These are phyloP conservation scores for Tetragnatha versicolor DNA, from an alignment of 1,140 invertebrate genomes.

Conservation along the genomic window DNA sequence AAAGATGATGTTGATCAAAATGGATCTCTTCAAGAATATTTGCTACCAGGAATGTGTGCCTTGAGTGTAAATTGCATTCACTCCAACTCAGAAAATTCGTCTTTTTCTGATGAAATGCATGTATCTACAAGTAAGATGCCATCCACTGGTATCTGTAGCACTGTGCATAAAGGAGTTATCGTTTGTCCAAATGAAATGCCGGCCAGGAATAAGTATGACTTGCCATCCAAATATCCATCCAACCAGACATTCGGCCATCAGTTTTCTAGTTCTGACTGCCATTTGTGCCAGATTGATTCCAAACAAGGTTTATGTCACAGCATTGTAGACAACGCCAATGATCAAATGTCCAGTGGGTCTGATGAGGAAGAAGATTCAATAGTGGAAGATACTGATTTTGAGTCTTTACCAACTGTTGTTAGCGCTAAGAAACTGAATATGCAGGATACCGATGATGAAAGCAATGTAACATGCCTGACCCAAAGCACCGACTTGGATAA, in stretches of 20 bases:
- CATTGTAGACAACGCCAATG: not conserved
- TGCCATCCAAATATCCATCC: not conserved
- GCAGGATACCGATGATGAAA: slow-evolving; percentile 45
- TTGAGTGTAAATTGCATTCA: too few species aligned
- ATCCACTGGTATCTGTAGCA: slow-evolving; percentile 19
- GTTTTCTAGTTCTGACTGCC: not conserved
- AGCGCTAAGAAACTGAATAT: not conserved
- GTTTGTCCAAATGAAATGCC: slow-evolving; percentile 15
- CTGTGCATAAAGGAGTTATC: slow-evolving; percentile 20
- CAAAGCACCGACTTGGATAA: slow-evolving; percentile 49
- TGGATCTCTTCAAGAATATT: too few species aligned
- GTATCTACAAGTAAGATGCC: slow-evolving; percentile 22
- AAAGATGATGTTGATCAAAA: too few species aligned
- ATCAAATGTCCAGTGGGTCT: not conserved
- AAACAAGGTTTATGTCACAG: not conserved
- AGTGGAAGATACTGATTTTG: slow-evolving; percentile 16
- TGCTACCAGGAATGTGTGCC: too few species aligned
- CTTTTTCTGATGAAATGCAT: not conserved
- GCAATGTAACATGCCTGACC: slow-evolving; percentile 33
- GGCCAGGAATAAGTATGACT: not conserved
- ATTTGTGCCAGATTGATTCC: not conserved
- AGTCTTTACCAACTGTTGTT: slow-evolving; percentile 31
- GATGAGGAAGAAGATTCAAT: slow-evolving; percentile 17
- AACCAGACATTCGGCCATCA: not conserved
- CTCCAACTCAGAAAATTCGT: too few species aligned